Percentiles rank a stretch among this genome's conserved stretches.
These are phyloP conservation scores for Drosophila kanekoi DNA, from an alignment of 2,888 invertebrate species.

Conservation along the genomic window DNA sequence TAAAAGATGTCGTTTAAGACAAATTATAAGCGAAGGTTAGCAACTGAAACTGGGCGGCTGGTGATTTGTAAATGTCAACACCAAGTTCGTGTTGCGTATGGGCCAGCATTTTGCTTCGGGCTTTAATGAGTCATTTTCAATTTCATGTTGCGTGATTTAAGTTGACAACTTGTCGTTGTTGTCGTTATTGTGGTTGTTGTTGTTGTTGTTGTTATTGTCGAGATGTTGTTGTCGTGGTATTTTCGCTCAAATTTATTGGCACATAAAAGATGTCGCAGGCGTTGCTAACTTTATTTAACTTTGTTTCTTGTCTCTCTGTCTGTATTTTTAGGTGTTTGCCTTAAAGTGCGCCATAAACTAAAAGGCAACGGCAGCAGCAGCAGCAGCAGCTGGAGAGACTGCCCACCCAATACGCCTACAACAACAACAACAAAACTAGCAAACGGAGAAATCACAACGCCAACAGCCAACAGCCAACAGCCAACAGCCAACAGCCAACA, in stretches of 20 bases:
- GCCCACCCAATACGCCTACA: constrained; percentile 75
- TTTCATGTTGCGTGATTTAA: constrained; percentile 77
- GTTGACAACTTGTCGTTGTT: constrained; percentile 61
- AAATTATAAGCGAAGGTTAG: constrained; percentile 68
- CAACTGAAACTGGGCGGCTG: constrained; percentile 62
- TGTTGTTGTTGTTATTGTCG: constrained; percentile 25
- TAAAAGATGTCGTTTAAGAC: constrained; percentile 52
- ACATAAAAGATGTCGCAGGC: constrained; percentile 79
- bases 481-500: constrained; percentile 21
- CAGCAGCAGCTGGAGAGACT: constrained; percentile 51
- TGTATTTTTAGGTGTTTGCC: constrained; percentile 75
- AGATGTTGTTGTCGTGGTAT: constrained; percentile 45
- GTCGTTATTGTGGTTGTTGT: no score
- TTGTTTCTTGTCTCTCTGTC: constrained; percentile 35
- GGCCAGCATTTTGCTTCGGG: constrained; percentile 28
- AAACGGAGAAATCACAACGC: constrained; percentile 67
- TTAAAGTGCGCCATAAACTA: constrained; percentile 79
- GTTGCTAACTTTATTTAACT: constrained; percentile 78
- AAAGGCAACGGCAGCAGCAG: constrained; percentile 52
- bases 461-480: constrained; percentile 26
- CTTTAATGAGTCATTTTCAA: constrained; percentile 75
- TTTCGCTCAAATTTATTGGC: constrained; percentile 72
- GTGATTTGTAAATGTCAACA: constrained; percentile 81
- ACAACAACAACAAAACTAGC: constrained; percentile 36
- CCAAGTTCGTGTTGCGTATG: constrained; percentile 51